Evolutionary conservation across 1,140 invertebrate genomes (phyloP).

Genomic region (Trialeurodes vaporariorum): DNA sequence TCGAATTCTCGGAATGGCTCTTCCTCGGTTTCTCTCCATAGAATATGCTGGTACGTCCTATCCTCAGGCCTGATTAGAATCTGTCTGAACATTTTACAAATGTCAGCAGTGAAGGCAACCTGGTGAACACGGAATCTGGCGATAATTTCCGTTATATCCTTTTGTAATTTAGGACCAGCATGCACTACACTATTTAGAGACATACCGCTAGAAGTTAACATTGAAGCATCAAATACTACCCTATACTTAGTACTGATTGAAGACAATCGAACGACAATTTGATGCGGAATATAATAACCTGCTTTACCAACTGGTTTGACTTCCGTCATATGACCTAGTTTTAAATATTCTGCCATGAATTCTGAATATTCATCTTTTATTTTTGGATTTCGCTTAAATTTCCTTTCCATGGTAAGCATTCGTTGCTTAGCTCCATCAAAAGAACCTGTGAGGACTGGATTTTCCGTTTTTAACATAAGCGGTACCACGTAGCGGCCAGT

Average conservation of each 20-base stretch:
- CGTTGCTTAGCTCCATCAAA: too few species aligned
- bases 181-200: conserved; percentile 31
- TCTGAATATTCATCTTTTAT: too few species aligned
- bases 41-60: conserved; percentile 29
- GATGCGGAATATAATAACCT: conserved; percentile 24
- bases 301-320: neutral
- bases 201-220: conserved; percentile 18
- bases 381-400: too few species aligned
- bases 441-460: too few species aligned
- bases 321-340: conserved; percentile 23
- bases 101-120: too few species aligned
- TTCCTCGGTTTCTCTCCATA: conserved; percentile 28
- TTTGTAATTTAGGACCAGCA: conserved; percentile 4
- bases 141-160: conserved; percentile 6
- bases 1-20: conserved; percentile 23
- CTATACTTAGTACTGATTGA: conserved; percentile 23
- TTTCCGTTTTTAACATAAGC: too few species aligned
- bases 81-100: too few species aligned
- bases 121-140: neutral
- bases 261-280: conserved; percentile 25
- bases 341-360: too few species aligned
- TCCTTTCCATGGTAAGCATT: too few species aligned
- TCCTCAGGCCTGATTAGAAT: conserved; percentile 18
- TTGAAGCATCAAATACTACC: conserved; percentile 31
- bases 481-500: too few species aligned